phyloP scores from a whole-genome alignment of 2,888 invertebrate species.

The Cosmia trapezina region DNA sequence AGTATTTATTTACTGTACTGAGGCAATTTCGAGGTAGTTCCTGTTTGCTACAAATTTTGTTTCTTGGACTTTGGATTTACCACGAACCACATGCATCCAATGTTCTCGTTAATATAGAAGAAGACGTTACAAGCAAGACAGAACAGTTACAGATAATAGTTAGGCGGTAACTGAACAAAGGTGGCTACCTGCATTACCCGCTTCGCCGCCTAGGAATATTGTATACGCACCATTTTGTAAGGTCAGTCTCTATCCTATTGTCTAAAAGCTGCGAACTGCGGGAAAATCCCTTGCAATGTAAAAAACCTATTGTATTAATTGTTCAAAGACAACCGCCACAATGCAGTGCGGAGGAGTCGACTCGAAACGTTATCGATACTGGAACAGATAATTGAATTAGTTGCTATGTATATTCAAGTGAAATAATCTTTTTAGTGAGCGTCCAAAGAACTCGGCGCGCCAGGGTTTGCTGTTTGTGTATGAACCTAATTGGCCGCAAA shows the following conservation, averaged over 20 bases:
- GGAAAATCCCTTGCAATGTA: slow-evolving; percentile 72
- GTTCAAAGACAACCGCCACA: slow-evolving; percentile 77
- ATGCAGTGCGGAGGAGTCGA: slow-evolving; percentile 63
- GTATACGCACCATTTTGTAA: slow-evolving; percentile 65
- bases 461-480: slow-evolving; percentile 42
- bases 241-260: slow-evolving; percentile 69
- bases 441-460: slow-evolving; percentile 38
- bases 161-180: slow-evolving; percentile 40
- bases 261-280: slow-evolving; percentile 72
- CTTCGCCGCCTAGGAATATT: slow-evolving; percentile 50
- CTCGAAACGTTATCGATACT: slow-evolving; percentile 70
- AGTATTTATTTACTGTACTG: neutral
- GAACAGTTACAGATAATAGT: slow-evolving; percentile 14
- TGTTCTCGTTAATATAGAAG: neutral
- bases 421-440: slow-evolving; percentile 59
- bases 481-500: slow-evolving; percentile 45
- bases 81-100: neutral
- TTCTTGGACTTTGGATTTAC: slow-evolving; percentile 8
- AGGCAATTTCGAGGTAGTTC: neutral
- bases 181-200: slow-evolving; percentile 72
- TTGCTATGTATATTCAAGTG: slow-evolving; percentile 68
- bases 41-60: neutral
- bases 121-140: slow-evolving; percentile 3
- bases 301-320: slow-evolving; percentile 73
- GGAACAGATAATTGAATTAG: slow-evolving; percentile 78